phyloP scores from a whole-genome alignment of 2,113 vertebrate genomes.

The Cynopterus brachyotis region DNA sequence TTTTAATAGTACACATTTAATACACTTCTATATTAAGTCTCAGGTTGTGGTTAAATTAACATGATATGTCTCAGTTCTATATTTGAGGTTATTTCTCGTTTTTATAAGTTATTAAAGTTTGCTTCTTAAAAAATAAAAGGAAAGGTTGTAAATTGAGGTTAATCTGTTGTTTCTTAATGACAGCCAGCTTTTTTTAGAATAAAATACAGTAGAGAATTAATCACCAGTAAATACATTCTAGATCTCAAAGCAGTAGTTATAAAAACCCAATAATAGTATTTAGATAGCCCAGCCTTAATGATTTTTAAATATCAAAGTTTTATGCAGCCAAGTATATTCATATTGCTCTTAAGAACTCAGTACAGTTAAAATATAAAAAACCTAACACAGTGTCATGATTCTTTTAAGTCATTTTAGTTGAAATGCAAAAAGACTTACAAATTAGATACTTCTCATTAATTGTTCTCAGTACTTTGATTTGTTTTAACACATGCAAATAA shows the following conservation, averaged over 20 bases:
- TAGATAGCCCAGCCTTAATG: background rate
- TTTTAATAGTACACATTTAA: conserved; percentile 42
- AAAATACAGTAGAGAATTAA: conserved; percentile 74
- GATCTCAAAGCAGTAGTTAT: background rate
- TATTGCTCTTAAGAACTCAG: conserved; percentile 21
- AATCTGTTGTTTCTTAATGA: conserved; percentile 40
- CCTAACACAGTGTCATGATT: background rate
- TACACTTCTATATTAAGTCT: conserved; percentile 52
- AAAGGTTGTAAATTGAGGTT: conserved; percentile 26
- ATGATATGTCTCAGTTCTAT: conserved; percentile 47
- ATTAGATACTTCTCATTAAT: conserved; percentile 30
- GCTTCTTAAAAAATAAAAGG: conserved; percentile 58
- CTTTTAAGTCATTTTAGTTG: conserved; percentile 15
- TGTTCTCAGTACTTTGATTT: conserved; percentile 28
- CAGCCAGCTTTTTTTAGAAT: conserved; percentile 61
- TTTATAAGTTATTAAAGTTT: conserved; percentile 61
- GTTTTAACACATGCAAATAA: conserved; percentile 49
- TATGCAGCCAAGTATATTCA: background rate
- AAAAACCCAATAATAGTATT: background rate
- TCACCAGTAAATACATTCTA: conserved; percentile 57
- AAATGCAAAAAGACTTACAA: conserved; percentile 54
- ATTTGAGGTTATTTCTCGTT: conserved; percentile 68
- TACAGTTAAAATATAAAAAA: conserved; percentile 30
- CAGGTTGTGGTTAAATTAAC: conserved; percentile 55
- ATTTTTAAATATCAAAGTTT: conserved; percentile 34